Conservation (phyloP, 1,140 invertebrate genomes). For the Nephotettix cincticeps region DNA sequence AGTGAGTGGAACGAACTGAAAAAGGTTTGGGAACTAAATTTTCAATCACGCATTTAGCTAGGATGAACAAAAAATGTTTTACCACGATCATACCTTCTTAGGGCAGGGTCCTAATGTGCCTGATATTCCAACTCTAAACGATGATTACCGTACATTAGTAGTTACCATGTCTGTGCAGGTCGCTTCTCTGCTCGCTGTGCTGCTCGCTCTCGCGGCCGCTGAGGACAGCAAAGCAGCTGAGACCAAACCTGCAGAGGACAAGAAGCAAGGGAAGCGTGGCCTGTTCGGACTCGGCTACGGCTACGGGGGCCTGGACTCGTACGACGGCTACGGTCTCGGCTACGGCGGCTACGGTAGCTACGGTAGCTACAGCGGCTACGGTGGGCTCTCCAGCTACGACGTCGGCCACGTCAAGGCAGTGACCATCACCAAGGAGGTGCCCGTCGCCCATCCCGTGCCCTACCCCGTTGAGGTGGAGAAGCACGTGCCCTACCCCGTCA, state of each 20-base stretch:
- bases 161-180: not conserved
- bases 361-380: conserved; percentile 33
- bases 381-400: conserved; percentile 40
- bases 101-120: too few relatives aligned
- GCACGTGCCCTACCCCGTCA: conserved; percentile 61
- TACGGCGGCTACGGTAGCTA: not conserved
- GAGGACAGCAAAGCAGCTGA: not conserved
- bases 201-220: not conserved
- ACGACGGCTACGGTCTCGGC: not conserved
- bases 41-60: too few relatives aligned
- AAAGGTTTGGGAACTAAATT: too few relatives aligned
- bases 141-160: too few relatives aligned
- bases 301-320: conserved; percentile 5
- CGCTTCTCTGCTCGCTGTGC: not conserved
- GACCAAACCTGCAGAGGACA: not conserved
- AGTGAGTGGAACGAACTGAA: too few relatives aligned
- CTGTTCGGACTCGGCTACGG: conserved; percentile 32
- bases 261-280: conserved; percentile 26
- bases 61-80: too few relatives aligned
- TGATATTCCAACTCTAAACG: too few relatives aligned
- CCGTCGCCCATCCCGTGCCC: conserved; percentile 62
- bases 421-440: conserved; percentile 69
- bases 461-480: conserved; percentile 51
- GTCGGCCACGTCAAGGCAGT: conserved; percentile 56
- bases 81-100: too few relatives aligned